Percentiles rank a stretch among this genome's conserved stretches.
These are phyloP conservation scores for Triops longicaudatus DNA, from an alignment of 1,140 invertebrate species.

Conservation along the genomic window DNA sequence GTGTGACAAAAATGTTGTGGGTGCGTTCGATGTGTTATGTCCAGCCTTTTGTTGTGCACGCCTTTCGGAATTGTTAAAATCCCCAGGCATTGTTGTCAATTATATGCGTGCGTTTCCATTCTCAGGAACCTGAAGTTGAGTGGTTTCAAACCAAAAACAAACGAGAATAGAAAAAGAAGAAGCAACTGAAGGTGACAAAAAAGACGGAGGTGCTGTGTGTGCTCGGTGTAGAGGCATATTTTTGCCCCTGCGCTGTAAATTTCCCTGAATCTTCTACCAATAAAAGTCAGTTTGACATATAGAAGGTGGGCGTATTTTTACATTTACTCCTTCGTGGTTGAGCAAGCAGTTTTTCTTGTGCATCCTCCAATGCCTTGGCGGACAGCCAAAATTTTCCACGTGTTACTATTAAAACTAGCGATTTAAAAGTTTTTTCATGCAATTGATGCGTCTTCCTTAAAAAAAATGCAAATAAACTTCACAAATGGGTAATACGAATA, in stretches of 20 bases:
- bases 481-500: too few species aligned
- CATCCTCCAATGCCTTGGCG: too few species aligned
- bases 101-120: neutral
- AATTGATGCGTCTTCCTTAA: too few species aligned
- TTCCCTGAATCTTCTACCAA: slow-evolving; percentile 8
- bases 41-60: neutral
- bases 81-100: neutral
- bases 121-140: neutral
- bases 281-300: slow-evolving; percentile 7
- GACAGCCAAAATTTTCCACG: too few species aligned
- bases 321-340: neutral
- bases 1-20: neutral
- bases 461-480: too few species aligned
- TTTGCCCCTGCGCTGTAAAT: neutral
- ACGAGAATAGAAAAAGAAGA: neutral
- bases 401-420: too few species aligned
- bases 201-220: slow-evolving; percentile 5
- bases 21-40: neutral
- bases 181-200: neutral
- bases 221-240: neutral
- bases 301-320: neutral
- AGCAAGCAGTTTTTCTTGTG: too few species aligned
- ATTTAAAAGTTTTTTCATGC: too few species aligned
- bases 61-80: neutral
- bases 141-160: neutral